phyloP scores from a whole-genome alignment of 2,113 vertebrate species.

The Sialia sialis region DNA sequence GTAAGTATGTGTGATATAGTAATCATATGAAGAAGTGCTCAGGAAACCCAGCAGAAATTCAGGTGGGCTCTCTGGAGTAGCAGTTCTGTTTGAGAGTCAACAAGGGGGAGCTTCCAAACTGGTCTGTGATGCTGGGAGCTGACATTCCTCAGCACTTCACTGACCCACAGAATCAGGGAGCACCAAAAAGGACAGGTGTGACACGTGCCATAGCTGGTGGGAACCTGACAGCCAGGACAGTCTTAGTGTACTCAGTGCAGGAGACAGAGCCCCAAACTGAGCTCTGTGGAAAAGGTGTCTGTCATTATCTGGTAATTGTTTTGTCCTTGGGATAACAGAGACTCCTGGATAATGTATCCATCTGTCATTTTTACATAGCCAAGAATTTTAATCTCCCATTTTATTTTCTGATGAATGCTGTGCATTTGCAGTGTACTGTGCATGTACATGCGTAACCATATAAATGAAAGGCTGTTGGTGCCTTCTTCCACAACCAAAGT shows the following conservation, averaged over 20 bases:
- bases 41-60: background rate
- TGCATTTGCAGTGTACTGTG: background rate
- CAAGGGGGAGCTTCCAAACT: background rate
- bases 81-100: background rate
- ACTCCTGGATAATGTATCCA: background rate
- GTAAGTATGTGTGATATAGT: background rate
- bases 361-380: background rate
- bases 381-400: background rate
- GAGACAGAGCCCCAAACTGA: background rate
- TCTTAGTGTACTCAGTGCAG: rapidly evolving
- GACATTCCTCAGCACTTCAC: background rate
- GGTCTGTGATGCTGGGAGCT: background rate
- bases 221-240: rapidly evolving
- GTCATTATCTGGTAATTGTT: background rate
- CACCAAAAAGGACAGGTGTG: background rate
- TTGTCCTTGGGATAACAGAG: background rate
- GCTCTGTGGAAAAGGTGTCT: background rate
- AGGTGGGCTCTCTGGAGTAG: background rate
- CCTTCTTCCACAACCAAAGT: background rate
- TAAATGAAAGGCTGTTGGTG: background rate
- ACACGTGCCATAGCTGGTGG: background rate
- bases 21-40: background rate
- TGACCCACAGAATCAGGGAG: background rate
- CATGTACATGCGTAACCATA: background rate
- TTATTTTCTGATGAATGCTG: background rate